These are phyloP conservation scores for Platyscapa corneri DNA, from an alignment of 1,140 invertebrate species.

Conservation along the genomic window DNA sequence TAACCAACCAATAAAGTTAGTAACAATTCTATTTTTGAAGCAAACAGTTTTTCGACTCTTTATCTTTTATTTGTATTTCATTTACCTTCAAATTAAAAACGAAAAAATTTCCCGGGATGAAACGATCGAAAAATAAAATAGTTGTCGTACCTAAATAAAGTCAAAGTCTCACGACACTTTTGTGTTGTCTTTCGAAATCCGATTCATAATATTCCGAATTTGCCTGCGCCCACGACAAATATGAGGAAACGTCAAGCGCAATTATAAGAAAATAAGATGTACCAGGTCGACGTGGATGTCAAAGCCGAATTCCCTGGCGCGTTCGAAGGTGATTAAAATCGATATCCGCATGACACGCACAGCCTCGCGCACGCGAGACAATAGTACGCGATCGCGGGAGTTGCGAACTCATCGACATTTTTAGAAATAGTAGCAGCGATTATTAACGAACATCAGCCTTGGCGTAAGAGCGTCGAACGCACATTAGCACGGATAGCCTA, in stretches of 20 bases:
- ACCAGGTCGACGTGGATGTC: background rate
- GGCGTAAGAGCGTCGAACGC: background rate
- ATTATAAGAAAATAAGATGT: background rate
- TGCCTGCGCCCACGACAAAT: background rate
- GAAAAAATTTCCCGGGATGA: background rate
- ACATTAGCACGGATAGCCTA: background rate
- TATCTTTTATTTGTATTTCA: background rate
- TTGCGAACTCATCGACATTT: slow-evolving; percentile 59
- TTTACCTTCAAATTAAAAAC: background rate
- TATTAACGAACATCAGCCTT: slow-evolving; percentile 14
- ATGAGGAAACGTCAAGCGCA: background rate
- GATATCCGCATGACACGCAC: slow-evolving; percentile 7
- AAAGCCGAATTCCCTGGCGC: slow-evolving; percentile 39
- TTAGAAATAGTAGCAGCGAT: slow-evolving; percentile 54
- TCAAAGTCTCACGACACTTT: background rate
- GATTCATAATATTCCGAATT: background rate
- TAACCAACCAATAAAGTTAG: background rate
- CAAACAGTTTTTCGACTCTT: background rate
- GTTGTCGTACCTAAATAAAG: slow-evolving; percentile 33
- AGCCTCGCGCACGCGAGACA: background rate
- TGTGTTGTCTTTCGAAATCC: background rate
- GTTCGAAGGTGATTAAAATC: background rate
- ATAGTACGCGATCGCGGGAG: background rate
- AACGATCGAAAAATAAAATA: background rate
- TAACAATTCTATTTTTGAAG: background rate